Percentiles rank a stretch among this genome's conserved stretches.
Evolutionary conservation across 2,113 vertebrate genomes (phyloP).

Genomic region (Noctilio leporinus): DNA sequence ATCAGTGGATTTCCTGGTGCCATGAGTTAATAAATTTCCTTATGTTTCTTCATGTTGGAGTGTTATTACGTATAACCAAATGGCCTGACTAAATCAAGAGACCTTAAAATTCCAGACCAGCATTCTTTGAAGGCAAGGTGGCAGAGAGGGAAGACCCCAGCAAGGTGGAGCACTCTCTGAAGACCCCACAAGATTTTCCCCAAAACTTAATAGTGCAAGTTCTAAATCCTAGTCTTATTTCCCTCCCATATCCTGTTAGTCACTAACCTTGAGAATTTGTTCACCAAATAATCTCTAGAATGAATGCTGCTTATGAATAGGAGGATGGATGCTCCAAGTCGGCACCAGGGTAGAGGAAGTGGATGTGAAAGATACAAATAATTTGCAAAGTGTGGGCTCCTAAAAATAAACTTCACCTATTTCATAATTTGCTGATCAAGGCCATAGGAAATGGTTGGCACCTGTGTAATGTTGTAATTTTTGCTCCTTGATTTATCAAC

Average conservation of each 20-base stretch:
- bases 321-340: background rate
- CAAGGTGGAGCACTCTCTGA: background rate
- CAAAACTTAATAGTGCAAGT: background rate
- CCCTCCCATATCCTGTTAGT: background rate
- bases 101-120: background rate
- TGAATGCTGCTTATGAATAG: background rate
- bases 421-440: constrained; percentile 30
- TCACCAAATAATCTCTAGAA: background rate
- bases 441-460: constrained; percentile 17
- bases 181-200: background rate
- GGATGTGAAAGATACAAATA: background rate
- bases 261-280: background rate
- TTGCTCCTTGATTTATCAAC: constrained; percentile 48
- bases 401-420: constrained; percentile 53
- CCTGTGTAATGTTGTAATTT: background rate
- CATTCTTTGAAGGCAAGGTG: background rate
- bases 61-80: background rate
- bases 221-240: background rate
- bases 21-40: background rate
- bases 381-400: constrained; percentile 22
- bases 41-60: background rate
- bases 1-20: background rate
- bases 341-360: background rate
- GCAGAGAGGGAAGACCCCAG: background rate
- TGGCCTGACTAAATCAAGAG: background rate